Percentiles rank a stretch among this genome's conserved stretches.
Conservation (phyloP, 2,888 invertebrate species). For the Orthosia gracilis region DNA sequence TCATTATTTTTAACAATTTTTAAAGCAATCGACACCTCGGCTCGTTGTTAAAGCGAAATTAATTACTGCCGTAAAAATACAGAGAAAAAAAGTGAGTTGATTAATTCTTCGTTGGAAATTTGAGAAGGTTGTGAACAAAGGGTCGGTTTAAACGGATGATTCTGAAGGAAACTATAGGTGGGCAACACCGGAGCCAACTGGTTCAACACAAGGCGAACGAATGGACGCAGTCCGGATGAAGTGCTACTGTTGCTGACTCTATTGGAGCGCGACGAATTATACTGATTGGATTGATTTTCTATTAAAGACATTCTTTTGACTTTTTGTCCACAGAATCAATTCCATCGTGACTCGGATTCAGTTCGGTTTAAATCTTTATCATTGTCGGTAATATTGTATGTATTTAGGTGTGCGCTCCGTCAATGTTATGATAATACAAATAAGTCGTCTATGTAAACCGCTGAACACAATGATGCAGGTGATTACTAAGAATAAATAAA, state of each 20-base stretch:
- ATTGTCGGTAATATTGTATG: conserved; percentile 61
- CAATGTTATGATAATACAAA: conserved; percentile 59
- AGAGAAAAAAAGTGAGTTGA: conserved; percentile 81
- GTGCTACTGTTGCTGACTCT: conserved; percentile 78
- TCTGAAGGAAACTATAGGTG: conserved; percentile 65
- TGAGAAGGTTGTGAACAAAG: conserved; percentile 87
- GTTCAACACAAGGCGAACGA: conserved; percentile 67
- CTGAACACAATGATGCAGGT: conserved; percentile 72
- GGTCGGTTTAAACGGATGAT: conserved; percentile 72
- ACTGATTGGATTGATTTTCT: conserved; percentile 88
- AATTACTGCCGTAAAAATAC: conserved; percentile 84
- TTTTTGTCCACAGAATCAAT: conserved; percentile 76
- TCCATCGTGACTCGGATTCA: conserved; percentile 82
- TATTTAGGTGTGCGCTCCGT: conserved; percentile 43
- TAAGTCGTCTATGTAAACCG: conserved; percentile 61
- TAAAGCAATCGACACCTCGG: conserved; percentile 86
- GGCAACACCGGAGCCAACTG: conserved; percentile 43
- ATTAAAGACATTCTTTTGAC: conserved; percentile 79
- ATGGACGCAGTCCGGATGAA: conserved; percentile 66
- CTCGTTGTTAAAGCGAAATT: conserved; percentile 84
- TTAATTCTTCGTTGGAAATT: conserved; percentile 85
- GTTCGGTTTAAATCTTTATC: conserved; percentile 75
- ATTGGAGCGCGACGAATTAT: conserved; percentile 82
- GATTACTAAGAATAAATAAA: conserved; percentile 85
- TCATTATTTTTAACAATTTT: conserved; percentile 83